These are phyloP conservation scores for Paramormyrops hopkinsi DNA, from an alignment of 2,797 vertebrate species.

Conservation along the genomic window DNA sequence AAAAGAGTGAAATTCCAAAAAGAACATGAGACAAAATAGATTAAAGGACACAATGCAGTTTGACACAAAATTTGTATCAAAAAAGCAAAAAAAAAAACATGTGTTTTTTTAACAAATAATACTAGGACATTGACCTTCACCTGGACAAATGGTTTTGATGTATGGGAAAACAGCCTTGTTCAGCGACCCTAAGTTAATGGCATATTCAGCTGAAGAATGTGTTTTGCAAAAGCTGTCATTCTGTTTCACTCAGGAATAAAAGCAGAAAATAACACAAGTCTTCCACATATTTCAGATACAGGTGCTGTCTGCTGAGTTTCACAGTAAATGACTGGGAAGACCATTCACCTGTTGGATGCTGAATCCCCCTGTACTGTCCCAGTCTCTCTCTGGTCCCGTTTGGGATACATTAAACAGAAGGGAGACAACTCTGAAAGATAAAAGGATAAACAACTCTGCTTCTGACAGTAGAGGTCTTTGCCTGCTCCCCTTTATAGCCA, in stretches of 20 bases:
- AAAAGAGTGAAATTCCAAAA: neutral
- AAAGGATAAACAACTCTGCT: slow-evolving; percentile 25
- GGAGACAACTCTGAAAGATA: slow-evolving; percentile 17
- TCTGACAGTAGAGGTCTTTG: neutral
- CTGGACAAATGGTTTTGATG: neutral
- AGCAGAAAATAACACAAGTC: slow-evolving; percentile 31
- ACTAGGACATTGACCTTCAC: neutral
- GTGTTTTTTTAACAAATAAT: neutral
- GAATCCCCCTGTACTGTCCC: neutral
- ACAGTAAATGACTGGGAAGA: slow-evolving; percentile 22
- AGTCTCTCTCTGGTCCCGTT: slow-evolving; percentile 23
- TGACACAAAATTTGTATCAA: neutral
- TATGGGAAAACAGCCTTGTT: neutral
- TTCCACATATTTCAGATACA: slow-evolving; percentile 32
- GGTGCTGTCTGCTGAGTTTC: slow-evolving; percentile 12
- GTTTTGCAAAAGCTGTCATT: neutral
- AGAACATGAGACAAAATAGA: slow-evolving; percentile 5
- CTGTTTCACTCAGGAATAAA: slow-evolving; percentile 9
- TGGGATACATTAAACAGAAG: neutral
- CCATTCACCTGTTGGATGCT: slow-evolving; percentile 30
- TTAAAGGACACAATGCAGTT: slow-evolving; percentile 25
- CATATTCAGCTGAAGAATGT: neutral
- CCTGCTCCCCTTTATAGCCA: slow-evolving; percentile 13
- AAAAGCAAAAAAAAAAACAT: neutral
- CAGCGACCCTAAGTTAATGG: neutral